Conservation (phyloP, 2,113 vertebrate species). For the Melanocharis versteri region DNA sequence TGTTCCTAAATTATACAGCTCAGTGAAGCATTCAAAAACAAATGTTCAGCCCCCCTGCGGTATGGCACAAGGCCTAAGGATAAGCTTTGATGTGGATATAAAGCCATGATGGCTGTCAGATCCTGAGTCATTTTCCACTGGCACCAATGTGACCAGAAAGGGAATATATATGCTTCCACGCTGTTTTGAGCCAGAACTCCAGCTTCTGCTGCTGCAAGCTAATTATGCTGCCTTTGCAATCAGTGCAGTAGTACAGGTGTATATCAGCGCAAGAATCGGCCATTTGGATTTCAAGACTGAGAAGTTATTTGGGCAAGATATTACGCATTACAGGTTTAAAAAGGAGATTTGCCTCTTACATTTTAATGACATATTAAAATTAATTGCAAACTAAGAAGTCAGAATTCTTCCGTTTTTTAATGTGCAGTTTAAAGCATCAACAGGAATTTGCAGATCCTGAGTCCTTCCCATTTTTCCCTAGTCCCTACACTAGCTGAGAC, state of each 20-base stretch:
- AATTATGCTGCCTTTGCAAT: neutral
- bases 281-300: neutral
- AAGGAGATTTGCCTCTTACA: neutral
- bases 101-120: neutral
- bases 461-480: neutral
- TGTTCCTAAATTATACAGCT: neutral
- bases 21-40: neutral
- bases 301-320: neutral
- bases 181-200: neutral
- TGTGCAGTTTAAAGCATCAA: neutral
- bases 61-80: neutral
- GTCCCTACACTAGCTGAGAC: neutral
- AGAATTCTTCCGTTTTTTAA: neutral
- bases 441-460: neutral
- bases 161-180: neutral
- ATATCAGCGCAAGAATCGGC: neutral
- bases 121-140: conserved; percentile 1
- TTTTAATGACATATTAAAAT: neutral
- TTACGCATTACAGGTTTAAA: neutral
- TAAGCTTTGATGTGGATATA: conserved; percentile 38
- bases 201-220: neutral
- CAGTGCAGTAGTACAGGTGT: neutral
- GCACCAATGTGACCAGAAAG: neutral
- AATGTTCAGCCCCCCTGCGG: neutral
- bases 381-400: neutral